Base-by-base conservation (phyloP, 2,113 vertebrate species). In the Nycticryphes semicollaris region DNA sequence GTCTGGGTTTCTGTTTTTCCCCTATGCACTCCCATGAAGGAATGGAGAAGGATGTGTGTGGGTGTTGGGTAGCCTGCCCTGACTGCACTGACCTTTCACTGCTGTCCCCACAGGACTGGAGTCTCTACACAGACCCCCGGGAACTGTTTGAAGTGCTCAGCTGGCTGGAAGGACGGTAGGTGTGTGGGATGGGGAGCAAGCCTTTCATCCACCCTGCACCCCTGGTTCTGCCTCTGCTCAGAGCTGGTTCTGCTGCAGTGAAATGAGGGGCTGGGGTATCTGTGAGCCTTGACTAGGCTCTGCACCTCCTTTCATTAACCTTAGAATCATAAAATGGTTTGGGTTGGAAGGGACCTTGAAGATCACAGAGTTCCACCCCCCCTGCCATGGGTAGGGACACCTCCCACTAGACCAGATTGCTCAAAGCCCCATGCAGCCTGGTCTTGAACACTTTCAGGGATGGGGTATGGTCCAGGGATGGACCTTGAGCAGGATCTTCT, bases 141-240 rank as follows among this genome's bases (percentile, higher is more conserved):
- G 99, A 99, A 91, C 98, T 99, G 90, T 99, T 99, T 96, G 98
- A 99, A 91, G 97, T 99, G 84, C 97, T 99, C 91, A 98, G 96
- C 91, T 99, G 99, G 96, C 97, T 99, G 89, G 99, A 99, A 96
- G 98, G 98, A 95, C 98, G 99, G 99, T 99, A 92, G 47, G 99
- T 98, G 47, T 85, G 31, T 35, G 30, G 37, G 7, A 3, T 35
- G 11, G 25, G 27, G 15, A 12, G 20, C 4, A 7, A n/a, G 22
- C 23, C 27, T 24, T 69, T 87, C 12, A 53, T 83, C 28, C 11
- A 1, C 19, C 9, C 41, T n/a, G 33, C 23, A 74, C 14, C 45
- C 47, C 33, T 54, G 28, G 10, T 35, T 63, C 39, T 47, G 16
- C 33, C 28, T 12, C 31, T 87, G 62, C 45, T 77, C 23, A 35